phyloP scores from a whole-genome alignment of 2,797 vertebrate genomes.

The Hyperoplus immaculatus region DNA sequence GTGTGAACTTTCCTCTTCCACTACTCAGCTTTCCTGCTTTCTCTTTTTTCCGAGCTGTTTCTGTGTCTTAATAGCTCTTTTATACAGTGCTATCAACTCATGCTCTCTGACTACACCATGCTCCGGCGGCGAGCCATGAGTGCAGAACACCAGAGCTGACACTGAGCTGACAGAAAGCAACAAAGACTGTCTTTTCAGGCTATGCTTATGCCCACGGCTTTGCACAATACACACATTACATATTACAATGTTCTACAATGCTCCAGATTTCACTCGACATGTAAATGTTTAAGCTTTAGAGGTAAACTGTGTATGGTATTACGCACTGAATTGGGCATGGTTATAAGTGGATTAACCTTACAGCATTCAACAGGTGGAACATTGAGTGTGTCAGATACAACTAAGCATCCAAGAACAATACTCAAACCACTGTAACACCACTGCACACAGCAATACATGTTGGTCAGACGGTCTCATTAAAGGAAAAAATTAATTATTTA shows the following conservation, averaged over 20 bases:
- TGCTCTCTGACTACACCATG: not conserved
- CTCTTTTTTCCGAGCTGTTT: not conserved
- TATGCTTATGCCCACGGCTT: not conserved
- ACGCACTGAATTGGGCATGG: not conserved
- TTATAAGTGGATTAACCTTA: not conserved
- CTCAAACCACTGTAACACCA: not conserved
- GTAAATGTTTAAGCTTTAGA: not conserved
- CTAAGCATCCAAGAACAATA: not conserved
- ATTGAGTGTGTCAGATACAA: not conserved
- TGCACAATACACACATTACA: not conserved
- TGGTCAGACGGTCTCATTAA: not conserved
- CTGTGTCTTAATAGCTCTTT: constrained; percentile 19
- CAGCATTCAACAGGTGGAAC: not conserved
- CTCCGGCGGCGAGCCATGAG: not conserved
- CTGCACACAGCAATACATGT: not conserved
- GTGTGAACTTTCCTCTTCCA: constrained; percentile 9
- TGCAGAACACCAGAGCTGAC: constrained; percentile 18
- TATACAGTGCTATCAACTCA: not conserved
- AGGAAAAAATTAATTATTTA: not conserved
- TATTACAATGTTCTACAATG: not conserved
- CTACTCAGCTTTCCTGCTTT: not conserved
- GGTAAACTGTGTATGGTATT: not conserved
- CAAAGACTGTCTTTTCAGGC: not conserved
- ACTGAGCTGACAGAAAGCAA: constrained; percentile 18
- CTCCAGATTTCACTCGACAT: not conserved